phyloP scores from a whole-genome alignment of 2,888 invertebrate species.

The Cyclophora punctaria region DNA sequence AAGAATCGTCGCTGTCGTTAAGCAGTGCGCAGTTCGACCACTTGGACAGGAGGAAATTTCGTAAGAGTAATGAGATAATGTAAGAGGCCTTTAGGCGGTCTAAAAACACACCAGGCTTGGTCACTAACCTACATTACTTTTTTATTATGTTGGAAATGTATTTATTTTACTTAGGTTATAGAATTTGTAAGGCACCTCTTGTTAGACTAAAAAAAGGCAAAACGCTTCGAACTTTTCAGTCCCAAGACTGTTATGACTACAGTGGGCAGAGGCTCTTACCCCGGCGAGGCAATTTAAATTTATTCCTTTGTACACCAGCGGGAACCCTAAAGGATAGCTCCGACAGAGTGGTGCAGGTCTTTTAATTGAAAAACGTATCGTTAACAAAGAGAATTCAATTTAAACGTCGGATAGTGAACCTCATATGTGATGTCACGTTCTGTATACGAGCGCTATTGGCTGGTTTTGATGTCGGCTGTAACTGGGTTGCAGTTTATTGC shows the following conservation, averaged over 20 bases:
- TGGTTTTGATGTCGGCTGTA: too few species aligned
- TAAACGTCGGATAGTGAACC: conserved; percentile 20
- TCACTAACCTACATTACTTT: too few species aligned
- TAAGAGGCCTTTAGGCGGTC: too few species aligned
- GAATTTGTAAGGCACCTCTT: background rate
- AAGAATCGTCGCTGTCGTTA: too few species aligned
- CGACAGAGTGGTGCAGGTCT: conserved; percentile 30
- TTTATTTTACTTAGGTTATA: background rate
- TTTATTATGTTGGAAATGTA: background rate
- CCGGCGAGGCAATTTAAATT: conserved; percentile 26
- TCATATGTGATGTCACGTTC: too few species aligned
- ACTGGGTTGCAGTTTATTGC: too few species aligned
- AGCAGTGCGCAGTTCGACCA: too few species aligned
- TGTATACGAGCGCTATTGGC: too few species aligned
- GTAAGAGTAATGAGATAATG: too few species aligned
- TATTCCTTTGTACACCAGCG: conserved; percentile 29
- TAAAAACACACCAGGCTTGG: too few species aligned
- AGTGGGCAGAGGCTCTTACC: background rate
- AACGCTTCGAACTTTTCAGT: background rate
- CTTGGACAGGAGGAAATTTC: too few species aligned
- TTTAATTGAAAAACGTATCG: conserved; percentile 55
- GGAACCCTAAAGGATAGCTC: conserved; percentile 10
- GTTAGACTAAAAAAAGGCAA: background rate
- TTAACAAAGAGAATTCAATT: conserved; percentile 49
- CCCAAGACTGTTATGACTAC: background rate